These are phyloP conservation scores for Theocolax elegans DNA, from an alignment of 1,140 invertebrate genomes.

Conservation along the genomic window DNA sequence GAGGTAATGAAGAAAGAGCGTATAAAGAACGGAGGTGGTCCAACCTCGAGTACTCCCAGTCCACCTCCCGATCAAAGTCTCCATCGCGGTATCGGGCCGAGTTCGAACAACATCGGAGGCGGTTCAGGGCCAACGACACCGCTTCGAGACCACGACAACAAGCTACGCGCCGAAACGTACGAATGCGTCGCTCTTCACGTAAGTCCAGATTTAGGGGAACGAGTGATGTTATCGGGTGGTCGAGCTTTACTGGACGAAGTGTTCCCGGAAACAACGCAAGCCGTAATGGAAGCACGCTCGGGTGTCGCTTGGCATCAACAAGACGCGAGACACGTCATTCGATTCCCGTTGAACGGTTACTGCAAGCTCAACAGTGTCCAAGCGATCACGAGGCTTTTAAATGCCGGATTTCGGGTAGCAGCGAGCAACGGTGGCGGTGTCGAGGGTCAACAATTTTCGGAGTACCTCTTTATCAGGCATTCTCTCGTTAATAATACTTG, in stretches of 20 bases:
- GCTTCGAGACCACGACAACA: neutral
- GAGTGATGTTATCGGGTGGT: slow-evolving; percentile 87
- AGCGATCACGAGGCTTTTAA: slow-evolving; percentile 88
- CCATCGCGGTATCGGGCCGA: slow-evolving; percentile 41
- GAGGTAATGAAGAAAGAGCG: slow-evolving; percentile 82
- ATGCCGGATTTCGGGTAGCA: slow-evolving; percentile 82
- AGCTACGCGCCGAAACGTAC: slow-evolving; percentile 67
- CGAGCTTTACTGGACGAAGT: slow-evolving; percentile 82
- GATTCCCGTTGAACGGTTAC: slow-evolving; percentile 92
- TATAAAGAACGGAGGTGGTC: slow-evolving; percentile 69
- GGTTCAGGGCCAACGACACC: neutral
- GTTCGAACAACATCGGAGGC: slow-evolving; percentile 49
- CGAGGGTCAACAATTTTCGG: slow-evolving; percentile 92
- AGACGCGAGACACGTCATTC: slow-evolving; percentile 85
- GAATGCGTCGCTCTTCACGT: slow-evolving; percentile 90
- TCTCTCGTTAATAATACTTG: slow-evolving; percentile 49
- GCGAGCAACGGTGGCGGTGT: slow-evolving; percentile 90
- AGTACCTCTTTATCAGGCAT: slow-evolving; percentile 84
- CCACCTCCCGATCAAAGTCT: slow-evolving; percentile 46
- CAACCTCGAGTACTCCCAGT: slow-evolving; percentile 53
- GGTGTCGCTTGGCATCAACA: slow-evolving; percentile 86
- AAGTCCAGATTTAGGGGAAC: slow-evolving; percentile 87
- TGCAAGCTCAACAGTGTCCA: slow-evolving; percentile 93
- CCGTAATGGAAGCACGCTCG: slow-evolving; percentile 82
- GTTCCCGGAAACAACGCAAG: slow-evolving; percentile 89